Conservation (phyloP, 1,140 invertebrate genomes). For the Eufriesea mexicana region DNA sequence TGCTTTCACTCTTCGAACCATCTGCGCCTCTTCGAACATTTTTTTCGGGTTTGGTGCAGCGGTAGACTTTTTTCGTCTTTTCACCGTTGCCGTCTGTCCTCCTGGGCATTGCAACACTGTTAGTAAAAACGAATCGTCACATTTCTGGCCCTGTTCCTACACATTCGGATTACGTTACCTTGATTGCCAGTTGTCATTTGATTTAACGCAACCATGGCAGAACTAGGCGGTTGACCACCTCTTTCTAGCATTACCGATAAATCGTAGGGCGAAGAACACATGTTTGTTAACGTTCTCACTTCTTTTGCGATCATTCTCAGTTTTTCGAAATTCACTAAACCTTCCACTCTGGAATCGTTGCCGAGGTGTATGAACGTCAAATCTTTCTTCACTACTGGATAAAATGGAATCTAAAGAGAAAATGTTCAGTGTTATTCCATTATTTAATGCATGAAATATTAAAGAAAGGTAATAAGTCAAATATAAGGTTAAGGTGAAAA, state of each 20-base stretch:
- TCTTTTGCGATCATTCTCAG: constrained; percentile 99
- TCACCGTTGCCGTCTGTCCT: constrained; percentile 89
- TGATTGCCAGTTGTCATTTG: constrained; percentile 89
- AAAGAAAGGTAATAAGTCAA: background rate
- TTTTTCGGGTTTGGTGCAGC: constrained; percentile 97
- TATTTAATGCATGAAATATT: background rate
- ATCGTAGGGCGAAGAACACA: constrained; percentile 97
- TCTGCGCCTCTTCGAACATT: constrained; percentile 99
- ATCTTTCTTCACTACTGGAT: constrained; percentile 98
- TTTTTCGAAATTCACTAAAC: constrained; percentile 99
- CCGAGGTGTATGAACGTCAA: constrained; percentile 98
- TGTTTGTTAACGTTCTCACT: constrained; percentile 95
- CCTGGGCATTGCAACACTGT: constrained; percentile 66
- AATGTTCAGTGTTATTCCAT: background rate
- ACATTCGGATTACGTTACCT: constrained; percentile 59
- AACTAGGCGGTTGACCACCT: constrained; percentile 92
- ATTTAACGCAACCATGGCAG: constrained; percentile 94
- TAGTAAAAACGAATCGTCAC: constrained; percentile 34
- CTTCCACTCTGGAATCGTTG: constrained; percentile 96
- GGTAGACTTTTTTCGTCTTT: constrained; percentile 94
- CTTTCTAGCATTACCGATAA: constrained; percentile 92
- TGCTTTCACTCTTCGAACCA: constrained; percentile 97
- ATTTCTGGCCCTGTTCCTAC: background rate
- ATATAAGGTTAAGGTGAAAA: constrained; percentile 55
- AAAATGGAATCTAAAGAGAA: constrained; percentile 93